Conservation (phyloP, 1,140 invertebrate genomes). For the Drosophila parabipectinata region DNA sequence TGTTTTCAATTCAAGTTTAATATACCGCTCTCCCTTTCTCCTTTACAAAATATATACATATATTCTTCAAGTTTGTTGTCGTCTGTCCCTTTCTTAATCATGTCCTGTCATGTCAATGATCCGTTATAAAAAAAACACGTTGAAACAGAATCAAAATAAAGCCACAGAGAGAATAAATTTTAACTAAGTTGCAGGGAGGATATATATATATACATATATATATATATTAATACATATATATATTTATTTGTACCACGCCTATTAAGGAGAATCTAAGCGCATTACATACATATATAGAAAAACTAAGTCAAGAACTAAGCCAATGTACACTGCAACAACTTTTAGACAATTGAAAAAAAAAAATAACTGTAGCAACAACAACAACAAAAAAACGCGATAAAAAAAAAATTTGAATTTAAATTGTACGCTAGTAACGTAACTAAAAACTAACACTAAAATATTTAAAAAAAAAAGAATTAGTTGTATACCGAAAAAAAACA, state of each 20-base stretch:
- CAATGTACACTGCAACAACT: constrained; percentile 52
- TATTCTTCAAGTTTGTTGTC: constrained; percentile 6
- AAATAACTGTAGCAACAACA: constrained; percentile 9
- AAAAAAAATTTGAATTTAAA: constrained; percentile 29
- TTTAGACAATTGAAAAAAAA: constrained; percentile 44
- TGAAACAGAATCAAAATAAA: constrained; percentile 29
- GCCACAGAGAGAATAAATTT: constrained; percentile 14
- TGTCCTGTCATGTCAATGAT: background rate
- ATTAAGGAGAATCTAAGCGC: constrained; percentile 4
- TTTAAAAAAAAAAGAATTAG: constrained; percentile 9
- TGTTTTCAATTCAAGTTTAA: constrained; percentile 7
- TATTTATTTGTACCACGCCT: constrained; percentile 17
- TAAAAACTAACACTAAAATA: constrained; percentile 28
- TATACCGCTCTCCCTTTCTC: too few species aligned
- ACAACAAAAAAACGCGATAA: constrained; percentile 12
- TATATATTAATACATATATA: background rate
- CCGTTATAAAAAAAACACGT: background rate
- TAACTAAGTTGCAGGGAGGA: constrained; percentile 10
- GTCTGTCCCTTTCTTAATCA: constrained; percentile 11
- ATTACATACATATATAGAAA: constrained; percentile 19
- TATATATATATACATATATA: constrained; percentile 1
- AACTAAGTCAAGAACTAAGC: constrained; percentile 51
- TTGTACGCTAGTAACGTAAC: constrained; percentile 38
- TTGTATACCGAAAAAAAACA: constrained; percentile 14
- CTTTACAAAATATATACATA: background rate